A percentile compares a stretch with the other conserved stretches of the same genome.
phyloP scores from a whole-genome alignment of 2,113 vertebrate species.

The Platichthys stellatus region DNA sequence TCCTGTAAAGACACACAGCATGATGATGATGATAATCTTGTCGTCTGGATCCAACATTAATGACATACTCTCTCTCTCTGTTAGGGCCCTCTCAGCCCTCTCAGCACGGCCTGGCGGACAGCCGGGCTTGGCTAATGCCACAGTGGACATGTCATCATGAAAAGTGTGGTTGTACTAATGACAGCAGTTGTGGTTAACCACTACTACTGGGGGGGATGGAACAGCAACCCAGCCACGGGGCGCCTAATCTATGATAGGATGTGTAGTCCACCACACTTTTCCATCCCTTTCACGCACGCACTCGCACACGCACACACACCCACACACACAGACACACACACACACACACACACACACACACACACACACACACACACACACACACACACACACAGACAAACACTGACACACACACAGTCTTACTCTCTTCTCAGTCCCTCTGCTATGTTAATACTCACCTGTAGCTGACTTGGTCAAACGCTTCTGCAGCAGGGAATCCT shows the following conservation, averaged over 20 bases:
- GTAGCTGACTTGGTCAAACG: conserved; percentile 85
- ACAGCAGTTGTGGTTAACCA: conserved; percentile 61
- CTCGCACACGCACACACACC: neutral
- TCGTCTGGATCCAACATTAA: conserved; percentile 70
- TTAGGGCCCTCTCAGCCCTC: conserved; percentile 40
- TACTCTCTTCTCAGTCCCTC: neutral
- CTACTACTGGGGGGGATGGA: conserved; percentile 55
- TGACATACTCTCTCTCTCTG: conserved; percentile 54
- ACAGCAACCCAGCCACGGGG: conserved; percentile 29
- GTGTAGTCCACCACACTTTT: conserved; percentile 44
- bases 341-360: neutral
- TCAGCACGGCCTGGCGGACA: conserved; percentile 42
- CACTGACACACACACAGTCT: neutral
- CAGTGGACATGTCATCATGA: conserved; percentile 42
- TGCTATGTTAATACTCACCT: conserved; percentile 79
- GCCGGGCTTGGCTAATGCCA: conserved; percentile 39
- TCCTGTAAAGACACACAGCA: conserved; percentile 46
- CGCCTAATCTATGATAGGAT: conserved; percentile 35
- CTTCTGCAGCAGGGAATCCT: conserved; percentile 88
- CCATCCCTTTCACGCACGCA: conserved; percentile 28
- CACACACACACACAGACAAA: neutral
- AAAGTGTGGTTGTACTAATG: conserved; percentile 70
- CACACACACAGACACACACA: neutral
- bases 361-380: neutral
- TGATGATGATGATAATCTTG: conserved; percentile 65